phyloP scores from a whole-genome alignment of 2,888 invertebrate genomes.

The Tenthredo scrophulariae region DNA sequence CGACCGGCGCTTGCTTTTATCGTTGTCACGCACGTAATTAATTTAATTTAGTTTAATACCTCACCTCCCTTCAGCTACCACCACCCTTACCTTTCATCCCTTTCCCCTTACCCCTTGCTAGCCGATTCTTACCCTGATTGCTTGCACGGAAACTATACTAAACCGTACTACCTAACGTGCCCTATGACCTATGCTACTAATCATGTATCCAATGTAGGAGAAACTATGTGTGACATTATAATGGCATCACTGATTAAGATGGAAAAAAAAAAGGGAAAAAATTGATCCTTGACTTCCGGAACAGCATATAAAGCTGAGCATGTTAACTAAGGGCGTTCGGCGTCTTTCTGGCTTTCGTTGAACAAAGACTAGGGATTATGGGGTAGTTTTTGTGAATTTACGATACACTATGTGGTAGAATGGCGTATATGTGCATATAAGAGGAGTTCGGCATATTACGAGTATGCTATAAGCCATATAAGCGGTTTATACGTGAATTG shows the following conservation, averaged over 20 bases:
- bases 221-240: not conserved
- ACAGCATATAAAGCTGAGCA: too few relatives aligned
- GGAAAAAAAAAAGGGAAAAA: too few relatives aligned
- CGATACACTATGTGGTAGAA: not conserved
- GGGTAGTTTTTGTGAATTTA: not conserved
- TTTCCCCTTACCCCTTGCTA: not conserved
- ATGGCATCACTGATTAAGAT: not conserved
- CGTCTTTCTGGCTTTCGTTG: too few relatives aligned
- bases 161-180: not conserved
- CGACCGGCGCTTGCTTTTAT: slow-evolving; percentile 72
- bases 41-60: slow-evolving; percentile 78
- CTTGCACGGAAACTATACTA: slow-evolving; percentile 72
- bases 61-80: slow-evolving; percentile 53
- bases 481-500: too few relatives aligned
- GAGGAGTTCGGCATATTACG: not conserved
- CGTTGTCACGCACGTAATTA: slow-evolving; percentile 78
- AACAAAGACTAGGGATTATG: too few relatives aligned
- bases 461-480: not conserved
- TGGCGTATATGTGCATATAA: not conserved
- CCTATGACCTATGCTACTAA: not conserved
- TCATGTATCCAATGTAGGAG: too few relatives aligned
- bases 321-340: too few relatives aligned
- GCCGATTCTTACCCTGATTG: slow-evolving; percentile 73
- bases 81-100: not conserved
- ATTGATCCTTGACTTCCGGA: too few relatives aligned